These are phyloP conservation scores for Scytalopus superciliaris DNA, from an alignment of 2,113 vertebrate genomes.

Conservation along the genomic window DNA sequence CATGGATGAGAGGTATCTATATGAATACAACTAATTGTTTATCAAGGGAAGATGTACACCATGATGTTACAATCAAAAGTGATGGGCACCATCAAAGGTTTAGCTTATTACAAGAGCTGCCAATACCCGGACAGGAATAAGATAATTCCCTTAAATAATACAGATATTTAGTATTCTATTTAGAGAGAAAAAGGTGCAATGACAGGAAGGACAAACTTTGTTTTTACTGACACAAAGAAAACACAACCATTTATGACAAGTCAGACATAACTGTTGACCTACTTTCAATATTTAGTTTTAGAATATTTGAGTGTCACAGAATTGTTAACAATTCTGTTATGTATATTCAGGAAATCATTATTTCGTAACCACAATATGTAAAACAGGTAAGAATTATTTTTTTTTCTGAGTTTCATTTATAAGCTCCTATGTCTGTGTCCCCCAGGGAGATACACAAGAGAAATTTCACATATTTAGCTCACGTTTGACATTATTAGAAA, in stretches of 20 bases:
- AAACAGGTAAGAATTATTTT: not conserved
- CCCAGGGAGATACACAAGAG: not conserved
- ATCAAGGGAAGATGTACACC: slow-evolving; percentile 15
- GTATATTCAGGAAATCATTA: not conserved
- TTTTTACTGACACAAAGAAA: not conserved
- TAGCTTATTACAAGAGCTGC: slow-evolving; percentile 14
- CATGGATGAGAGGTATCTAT: slow-evolving; percentile 39
- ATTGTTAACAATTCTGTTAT: not conserved
- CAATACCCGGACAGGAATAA: slow-evolving; percentile 25
- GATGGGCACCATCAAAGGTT: slow-evolving; percentile 20
- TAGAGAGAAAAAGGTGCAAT: not conserved
- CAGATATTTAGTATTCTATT: slow-evolving; percentile 39
- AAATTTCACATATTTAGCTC: not conserved
- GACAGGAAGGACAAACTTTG: not conserved
- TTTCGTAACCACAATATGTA: not conserved
- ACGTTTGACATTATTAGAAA: not conserved
- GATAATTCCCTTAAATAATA: slow-evolving; percentile 55
- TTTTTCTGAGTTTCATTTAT: not conserved
- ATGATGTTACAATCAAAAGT: slow-evolving; percentile 46
- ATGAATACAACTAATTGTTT: slow-evolving; percentile 63
- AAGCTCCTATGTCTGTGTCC: not conserved
- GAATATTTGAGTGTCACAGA: not conserved
- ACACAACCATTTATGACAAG: not conserved
- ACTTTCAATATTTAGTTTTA: not conserved
- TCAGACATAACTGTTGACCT: not conserved